phyloP scores from a whole-genome alignment of 2,797 vertebrate species.

The Mastacembelus armatus region DNA sequence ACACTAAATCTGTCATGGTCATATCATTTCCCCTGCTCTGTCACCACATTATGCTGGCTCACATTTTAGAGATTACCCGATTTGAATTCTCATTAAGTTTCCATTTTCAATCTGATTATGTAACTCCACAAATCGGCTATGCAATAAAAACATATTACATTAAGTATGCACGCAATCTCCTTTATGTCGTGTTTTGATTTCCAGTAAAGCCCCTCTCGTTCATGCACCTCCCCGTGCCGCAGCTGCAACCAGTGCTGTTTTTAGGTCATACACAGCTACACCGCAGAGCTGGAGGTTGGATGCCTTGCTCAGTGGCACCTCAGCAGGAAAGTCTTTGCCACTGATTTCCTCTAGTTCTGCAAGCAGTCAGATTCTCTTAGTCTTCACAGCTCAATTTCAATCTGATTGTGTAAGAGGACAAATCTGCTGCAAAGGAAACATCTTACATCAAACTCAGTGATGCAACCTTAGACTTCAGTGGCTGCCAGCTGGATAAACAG shows the following conservation, averaged over 20 bases:
- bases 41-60: slow-evolving; percentile 28
- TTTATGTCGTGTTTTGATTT: neutral
- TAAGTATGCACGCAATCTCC: slow-evolving; percentile 11
- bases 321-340: neutral
- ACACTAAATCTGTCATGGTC: no score
- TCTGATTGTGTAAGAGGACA: slow-evolving; percentile 35
- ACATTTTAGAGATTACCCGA: slow-evolving; percentile 63
- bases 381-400: slow-evolving; percentile 9
- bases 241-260: neutral
- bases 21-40: neutral
- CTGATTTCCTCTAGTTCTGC: neutral
- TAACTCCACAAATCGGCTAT: slow-evolving; percentile 49
- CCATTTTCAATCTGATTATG: slow-evolving; percentile 57
- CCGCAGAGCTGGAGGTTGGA: neutral
- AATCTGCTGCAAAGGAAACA: slow-evolving; percentile 20
- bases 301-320: slow-evolving; percentile 8
- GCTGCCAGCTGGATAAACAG: slow-evolving; percentile 3
- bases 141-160: slow-evolving; percentile 28
- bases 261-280: no score
- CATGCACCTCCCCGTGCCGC: no score
- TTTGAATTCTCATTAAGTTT: slow-evolving; percentile 53
- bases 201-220: neutral
- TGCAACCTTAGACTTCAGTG: slow-evolving; percentile 18
- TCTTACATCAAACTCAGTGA: slow-evolving; percentile 36
- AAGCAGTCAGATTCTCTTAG: slow-evolving; percentile 4